phyloP scores from a whole-genome alignment of 2,888 invertebrate genomes.

The Watsonalla cultraria region DNA sequence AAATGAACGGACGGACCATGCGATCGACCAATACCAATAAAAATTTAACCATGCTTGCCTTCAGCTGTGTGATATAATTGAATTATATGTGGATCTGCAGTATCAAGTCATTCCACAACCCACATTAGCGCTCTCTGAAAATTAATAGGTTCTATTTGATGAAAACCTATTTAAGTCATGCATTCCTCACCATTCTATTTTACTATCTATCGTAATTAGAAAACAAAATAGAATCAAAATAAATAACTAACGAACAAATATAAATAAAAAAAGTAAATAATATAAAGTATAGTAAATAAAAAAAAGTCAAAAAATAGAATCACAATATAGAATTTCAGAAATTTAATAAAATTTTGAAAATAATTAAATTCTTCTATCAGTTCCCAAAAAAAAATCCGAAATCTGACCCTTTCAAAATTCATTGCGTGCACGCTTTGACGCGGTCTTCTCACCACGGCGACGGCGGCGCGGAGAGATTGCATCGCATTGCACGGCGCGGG shows the following conservation, averaged over 20 bases:
- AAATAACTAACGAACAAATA: too few relatives aligned
- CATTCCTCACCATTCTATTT: too few relatives aligned
- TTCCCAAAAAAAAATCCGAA: constrained; percentile 16
- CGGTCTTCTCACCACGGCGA: constrained; percentile 56
- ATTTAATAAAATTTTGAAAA: too few relatives aligned
- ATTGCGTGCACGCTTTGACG: constrained; percentile 48
- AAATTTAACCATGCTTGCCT: constrained; percentile 49
- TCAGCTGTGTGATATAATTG: constrained; percentile 52
- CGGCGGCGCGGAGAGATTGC: constrained; percentile 52
- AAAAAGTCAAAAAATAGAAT: too few relatives aligned
- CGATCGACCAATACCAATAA: constrained; percentile 66
- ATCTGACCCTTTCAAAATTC: constrained; percentile 56
- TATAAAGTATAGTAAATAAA: too few relatives aligned
- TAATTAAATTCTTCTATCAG: constrained; percentile 10
- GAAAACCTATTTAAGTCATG: neutral
- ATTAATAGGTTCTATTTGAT: neutral
- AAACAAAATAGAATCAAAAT: too few relatives aligned
- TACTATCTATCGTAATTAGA: too few relatives aligned
- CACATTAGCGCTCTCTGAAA: neutral
- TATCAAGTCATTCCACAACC: constrained; percentile 12
- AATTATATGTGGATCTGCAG: constrained; percentile 37
- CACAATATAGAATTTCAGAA: too few relatives aligned
- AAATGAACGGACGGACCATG: constrained; percentile 74
- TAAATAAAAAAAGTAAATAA: too few relatives aligned
- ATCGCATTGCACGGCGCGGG: constrained; percentile 63